Base-by-base conservation (phyloP, 2,888 invertebrate species). In the Pammene aurita region DNA sequence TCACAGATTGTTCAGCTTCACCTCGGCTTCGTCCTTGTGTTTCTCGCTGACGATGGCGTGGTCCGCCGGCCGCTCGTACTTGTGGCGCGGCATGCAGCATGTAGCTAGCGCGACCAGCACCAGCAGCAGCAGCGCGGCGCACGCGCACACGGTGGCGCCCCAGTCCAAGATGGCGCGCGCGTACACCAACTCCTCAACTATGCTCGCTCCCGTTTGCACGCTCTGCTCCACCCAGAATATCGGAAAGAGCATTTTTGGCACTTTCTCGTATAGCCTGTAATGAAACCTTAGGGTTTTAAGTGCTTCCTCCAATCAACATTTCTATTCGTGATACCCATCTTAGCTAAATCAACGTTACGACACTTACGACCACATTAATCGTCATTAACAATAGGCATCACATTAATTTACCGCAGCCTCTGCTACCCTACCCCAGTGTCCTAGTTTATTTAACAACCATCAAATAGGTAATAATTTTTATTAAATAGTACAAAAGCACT, bases 141-240 rank as follows among this genome's bases (percentile, higher is more conserved):
- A 86, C 0, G 89, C 86, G 78, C 89, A 87, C 0, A 84, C 82
- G 0, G 80, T 80, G 0, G 84, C 84, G 5, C 92, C 92, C 91
- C 92, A 92, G 66, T 91, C 91, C 1, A 82, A 72, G 0, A 89
- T 78, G 34, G 81, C 74, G 18, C 90, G 84, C 1, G 88, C 89
- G 42, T 78, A 72, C 0, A 82, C 76, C n/a, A 97, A 82, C 62
- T 94, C 93, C 0, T 85, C 80, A 0, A 94, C 89, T 60, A 96
- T 80, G 0, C 93, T 86, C 0, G 94, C 90, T 0, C 94, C 93
- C 0, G 96, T 89, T 13, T 86, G 83, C 1, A 95, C 96, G 67
- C 90, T 93, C 80, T 97, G 95, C 77, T 96, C 95, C 76, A 97
- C 95, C 96, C 97, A 97, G 70, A 97, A 93, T 66, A 96, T 93